Conservation (phyloP, 2,113 vertebrate genomes). For the Climacteris rufus region DNA sequence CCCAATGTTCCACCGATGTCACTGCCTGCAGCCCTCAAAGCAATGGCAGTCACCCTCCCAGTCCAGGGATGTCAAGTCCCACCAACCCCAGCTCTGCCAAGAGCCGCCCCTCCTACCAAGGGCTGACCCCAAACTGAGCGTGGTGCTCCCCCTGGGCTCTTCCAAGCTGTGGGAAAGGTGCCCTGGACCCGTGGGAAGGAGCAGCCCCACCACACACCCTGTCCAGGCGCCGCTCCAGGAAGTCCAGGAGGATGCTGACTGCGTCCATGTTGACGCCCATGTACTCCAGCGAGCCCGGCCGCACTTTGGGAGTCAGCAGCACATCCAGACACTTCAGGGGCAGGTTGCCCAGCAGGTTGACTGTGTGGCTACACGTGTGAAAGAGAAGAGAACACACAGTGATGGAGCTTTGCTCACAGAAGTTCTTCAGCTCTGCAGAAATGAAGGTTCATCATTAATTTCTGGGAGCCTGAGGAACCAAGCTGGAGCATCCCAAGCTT, state of each 20-base stretch:
- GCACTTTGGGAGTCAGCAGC: constrained; percentile 82
- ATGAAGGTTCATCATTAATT: fast-evolving
- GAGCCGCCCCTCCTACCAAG: background rate
- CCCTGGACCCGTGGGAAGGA: fast-evolving
- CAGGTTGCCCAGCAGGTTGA: constrained; percentile 90
- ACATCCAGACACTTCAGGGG: constrained; percentile 88
- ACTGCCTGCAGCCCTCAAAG: background rate
- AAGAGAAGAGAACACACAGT: background rate
- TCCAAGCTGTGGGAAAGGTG: background rate
- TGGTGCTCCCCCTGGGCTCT: background rate
- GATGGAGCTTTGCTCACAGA: background rate
- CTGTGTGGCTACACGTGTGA: constrained; percentile 72
- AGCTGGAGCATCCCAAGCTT: background rate
- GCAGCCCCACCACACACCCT: constrained; percentile 70
- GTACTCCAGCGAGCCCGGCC: constrained; percentile 83
- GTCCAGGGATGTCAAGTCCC: background rate
- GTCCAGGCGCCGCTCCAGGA: constrained; percentile 86
- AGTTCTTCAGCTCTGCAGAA: background rate
- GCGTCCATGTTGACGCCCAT: constrained; percentile 93
- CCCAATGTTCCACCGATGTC: background rate
- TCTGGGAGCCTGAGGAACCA: background rate
- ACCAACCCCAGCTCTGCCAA: background rate
- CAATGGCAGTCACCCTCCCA: background rate
- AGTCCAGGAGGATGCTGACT: constrained; percentile 81
- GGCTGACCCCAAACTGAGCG: fast-evolving